Conservation (phyloP, 2,888 invertebrate genomes). For the Phrixothrix hirtus region DNA sequence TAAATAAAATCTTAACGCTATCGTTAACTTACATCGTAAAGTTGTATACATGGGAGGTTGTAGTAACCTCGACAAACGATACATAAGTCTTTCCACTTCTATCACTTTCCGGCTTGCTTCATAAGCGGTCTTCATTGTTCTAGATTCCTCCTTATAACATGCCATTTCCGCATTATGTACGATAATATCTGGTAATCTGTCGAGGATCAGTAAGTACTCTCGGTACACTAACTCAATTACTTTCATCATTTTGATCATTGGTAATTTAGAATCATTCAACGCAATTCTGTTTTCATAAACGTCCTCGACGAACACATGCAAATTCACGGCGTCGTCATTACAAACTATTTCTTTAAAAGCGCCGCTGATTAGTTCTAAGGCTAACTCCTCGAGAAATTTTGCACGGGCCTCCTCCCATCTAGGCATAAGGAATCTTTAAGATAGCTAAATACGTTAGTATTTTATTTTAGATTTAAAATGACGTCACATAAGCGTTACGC, state of each 20-base stretch:
- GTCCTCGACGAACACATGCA: conserved; percentile 65
- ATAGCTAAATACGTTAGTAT: no score
- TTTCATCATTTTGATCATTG: conserved; percentile 62
- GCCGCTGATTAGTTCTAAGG: conserved; percentile 61
- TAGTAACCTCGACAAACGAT: conserved; percentile 56
- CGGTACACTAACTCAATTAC: conserved; percentile 61
- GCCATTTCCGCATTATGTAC: conserved; percentile 60
- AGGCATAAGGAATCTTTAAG: not conserved
- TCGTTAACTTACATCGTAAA: conserved; percentile 33
- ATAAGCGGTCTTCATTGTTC: conserved; percentile 59
- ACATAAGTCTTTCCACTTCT: conserved; percentile 58
- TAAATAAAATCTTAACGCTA: not conserved
- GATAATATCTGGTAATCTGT: conserved; percentile 60
- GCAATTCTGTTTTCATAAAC: conserved; percentile 64
- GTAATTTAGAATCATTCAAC: conserved; percentile 63
- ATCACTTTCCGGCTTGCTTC: conserved; percentile 63
- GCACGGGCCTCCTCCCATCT: conserved; percentile 60
- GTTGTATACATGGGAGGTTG: conserved; percentile 46
- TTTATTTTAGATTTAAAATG: no score
- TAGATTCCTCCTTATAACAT: conserved; percentile 59
- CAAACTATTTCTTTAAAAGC: conserved; percentile 63
- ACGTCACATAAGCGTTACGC: no score
- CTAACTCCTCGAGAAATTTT: conserved; percentile 58
- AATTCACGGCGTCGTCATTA: conserved; percentile 61
- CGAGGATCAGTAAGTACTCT: conserved; percentile 56